Conservation (phyloP, 2,888 invertebrate species). For the Odontocolon sp. region DNA sequence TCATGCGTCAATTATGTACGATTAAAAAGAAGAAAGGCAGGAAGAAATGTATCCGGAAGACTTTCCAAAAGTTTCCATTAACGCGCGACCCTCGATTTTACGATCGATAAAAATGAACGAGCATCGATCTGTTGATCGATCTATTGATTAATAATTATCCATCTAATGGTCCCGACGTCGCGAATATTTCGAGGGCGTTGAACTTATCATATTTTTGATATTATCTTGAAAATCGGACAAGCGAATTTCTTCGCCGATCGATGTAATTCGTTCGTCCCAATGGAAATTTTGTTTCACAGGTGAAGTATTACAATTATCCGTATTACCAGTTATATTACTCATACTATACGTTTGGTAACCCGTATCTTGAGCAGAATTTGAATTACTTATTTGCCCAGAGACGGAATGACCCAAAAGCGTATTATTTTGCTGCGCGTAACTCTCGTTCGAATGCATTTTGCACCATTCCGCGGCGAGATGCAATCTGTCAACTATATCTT, state of each 20-base stretch:
- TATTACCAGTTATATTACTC: constrained; percentile 67
- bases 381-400: constrained; percentile 69
- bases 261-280: constrained; percentile 68
- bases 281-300: constrained; percentile 64
- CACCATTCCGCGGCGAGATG: constrained; percentile 61
- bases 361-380: constrained; percentile 73
- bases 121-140: too few relatives aligned
- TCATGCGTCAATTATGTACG: constrained; percentile 42
- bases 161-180: constrained; percentile 57
- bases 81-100: neutral
- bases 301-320: constrained; percentile 67
- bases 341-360: constrained; percentile 78
- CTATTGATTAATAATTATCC: neutral
- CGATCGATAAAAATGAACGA: neutral
- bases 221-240: constrained; percentile 74
- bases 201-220: constrained; percentile 72
- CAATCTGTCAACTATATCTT: constrained; percentile 53
- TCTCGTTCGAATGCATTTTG: constrained; percentile 67
- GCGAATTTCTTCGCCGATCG: constrained; percentile 67
- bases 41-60: constrained; percentile 2
- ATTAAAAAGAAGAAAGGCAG: neutral
- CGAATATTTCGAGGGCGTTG: constrained; percentile 75
- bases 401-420: constrained; percentile 65
- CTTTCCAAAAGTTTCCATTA: constrained; percentile 31
- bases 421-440: constrained; percentile 65